Percentiles rank a stretch among this genome's conserved stretches.
Conservation (phyloP, 2,888 invertebrate genomes). For the Anodontia alba region DNA sequence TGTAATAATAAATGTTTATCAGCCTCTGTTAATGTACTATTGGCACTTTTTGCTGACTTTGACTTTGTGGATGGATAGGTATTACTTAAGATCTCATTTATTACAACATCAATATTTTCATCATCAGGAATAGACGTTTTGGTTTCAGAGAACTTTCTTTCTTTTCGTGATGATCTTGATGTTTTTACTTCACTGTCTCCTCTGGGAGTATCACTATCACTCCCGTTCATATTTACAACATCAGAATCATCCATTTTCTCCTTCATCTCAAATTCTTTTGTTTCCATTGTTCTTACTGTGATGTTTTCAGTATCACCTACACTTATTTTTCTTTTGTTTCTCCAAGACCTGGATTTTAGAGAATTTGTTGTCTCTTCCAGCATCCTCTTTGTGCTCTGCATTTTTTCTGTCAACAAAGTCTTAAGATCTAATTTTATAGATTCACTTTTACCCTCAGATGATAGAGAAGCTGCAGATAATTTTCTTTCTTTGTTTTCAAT, state of each 20-base stretch:
- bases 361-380: constrained; percentile 45
- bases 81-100: constrained; percentile 80
- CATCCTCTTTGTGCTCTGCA: constrained; percentile 55
- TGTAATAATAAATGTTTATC: constrained; percentile 69
- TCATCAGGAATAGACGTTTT: constrained; percentile 61
- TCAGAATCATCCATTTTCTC: background rate
- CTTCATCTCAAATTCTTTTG: constrained; percentile 7
- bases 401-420: constrained; percentile 52
- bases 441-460: constrained; percentile 36
- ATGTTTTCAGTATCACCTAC: constrained; percentile 8
- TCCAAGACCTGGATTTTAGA: constrained; percentile 15
- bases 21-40: constrained; percentile 74
- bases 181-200: constrained; percentile 52
- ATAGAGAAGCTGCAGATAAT: background rate
- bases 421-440: constrained; percentile 46
- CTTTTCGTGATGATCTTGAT: constrained; percentile 62
- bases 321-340: constrained; percentile 13
- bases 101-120: constrained; percentile 77
- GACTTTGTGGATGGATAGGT: constrained; percentile 69
- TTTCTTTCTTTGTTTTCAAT: constrained; percentile 1
- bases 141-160: constrained; percentile 73
- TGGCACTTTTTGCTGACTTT: constrained; percentile 58
- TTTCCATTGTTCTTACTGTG: background rate
- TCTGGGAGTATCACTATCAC: constrained; percentile 18
- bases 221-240: background rate